Evolutionary conservation across 2,888 invertebrate species (phyloP), one percentile per base, ranked within the genome.

Genomic region (Chironomus tentans): DNA sequence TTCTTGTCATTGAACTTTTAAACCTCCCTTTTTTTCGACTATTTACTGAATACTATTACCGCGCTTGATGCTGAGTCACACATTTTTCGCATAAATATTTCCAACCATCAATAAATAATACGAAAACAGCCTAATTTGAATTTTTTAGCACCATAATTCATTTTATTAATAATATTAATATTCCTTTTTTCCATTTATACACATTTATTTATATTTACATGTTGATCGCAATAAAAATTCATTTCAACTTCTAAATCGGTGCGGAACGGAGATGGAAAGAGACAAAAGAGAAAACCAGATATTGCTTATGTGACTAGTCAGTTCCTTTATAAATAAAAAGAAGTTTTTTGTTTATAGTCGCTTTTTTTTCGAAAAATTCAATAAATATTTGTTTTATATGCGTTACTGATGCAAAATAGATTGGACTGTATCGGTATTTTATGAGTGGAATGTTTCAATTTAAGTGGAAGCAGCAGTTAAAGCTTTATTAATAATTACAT

Each of bases 111-210:
- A 62, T 62, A 22, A 21, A 62, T 21, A 62, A 38, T 38, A 2
- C 38, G 1, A 38, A 38, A 38, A 62, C 0, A 18, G 18, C 12
- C 62, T 62, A 62, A 62, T 62, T 62, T 62, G 62, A 62, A 62
- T 62, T 62, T 62, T 62, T 62, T 62, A 62, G 62, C 62, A 62
- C 62, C 62, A 62, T 62, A 62, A 62, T 62, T 62, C 62, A 62
- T 62, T 50, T 50, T 50, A 3, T 50, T 50, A 50, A 50, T 50
- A 50, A 15, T 50, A 50, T 50, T 50, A 50, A 50, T 50, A 50
- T 50, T 50, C 50, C 13, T 15, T 13, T 50, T 38, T 10, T 10
- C 38, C 38, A 38, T 38, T 38, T 38, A 38, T 50, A n/a, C 15
- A 50, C 50, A 50, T 38, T 38, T 38, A 38, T 38, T 38, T 38